Percentiles rank a stretch among this genome's conserved stretches.
These are phyloP conservation scores for Mellilla xanthometata DNA, from an alignment of 2,888 invertebrate genomes.

Conservation along the genomic window DNA sequence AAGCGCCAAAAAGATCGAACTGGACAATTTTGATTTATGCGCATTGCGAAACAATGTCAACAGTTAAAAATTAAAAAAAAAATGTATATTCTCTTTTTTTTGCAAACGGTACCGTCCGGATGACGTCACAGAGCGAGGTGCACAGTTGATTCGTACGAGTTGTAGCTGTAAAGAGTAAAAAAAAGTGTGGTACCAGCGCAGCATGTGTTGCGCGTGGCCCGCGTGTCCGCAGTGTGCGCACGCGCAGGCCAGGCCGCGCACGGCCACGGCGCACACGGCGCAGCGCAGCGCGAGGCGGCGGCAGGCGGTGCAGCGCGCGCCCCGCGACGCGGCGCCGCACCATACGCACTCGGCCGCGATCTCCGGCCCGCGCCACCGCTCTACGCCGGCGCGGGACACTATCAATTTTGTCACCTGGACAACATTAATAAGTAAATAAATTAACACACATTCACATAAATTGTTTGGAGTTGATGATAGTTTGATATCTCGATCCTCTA, in stretches of 20 bases:
- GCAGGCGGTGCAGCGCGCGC: slow-evolving; percentile 88
- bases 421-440: background rate
- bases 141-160: no score
- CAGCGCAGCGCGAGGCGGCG: slow-evolving; percentile 90
- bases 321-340: slow-evolving; percentile 84
- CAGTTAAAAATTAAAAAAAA: no score
- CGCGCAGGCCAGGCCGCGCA: slow-evolving; percentile 92
- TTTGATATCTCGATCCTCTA: no score
- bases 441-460: no score
- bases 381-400: slow-evolving; percentile 79
- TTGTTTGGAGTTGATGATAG: no score
- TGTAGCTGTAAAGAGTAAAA: no score
- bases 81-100: no score
- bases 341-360: slow-evolving; percentile 82
- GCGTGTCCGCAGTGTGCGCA: slow-evolving; percentile 97
- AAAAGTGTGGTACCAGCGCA: slow-evolving; percentile 84
- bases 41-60: no score
- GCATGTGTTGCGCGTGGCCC: slow-evolving; percentile 93
- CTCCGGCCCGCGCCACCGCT: slow-evolving; percentile 86
- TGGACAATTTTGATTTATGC: no score
- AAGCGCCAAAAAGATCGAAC: no score
- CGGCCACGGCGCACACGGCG: slow-evolving; percentile 92
- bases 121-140: no score
- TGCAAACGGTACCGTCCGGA: no score
- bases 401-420: slow-evolving; percentile 84